phyloP scores from a whole-genome alignment of 2,888 invertebrate genomes.

The Drosophila mimetica region DNA sequence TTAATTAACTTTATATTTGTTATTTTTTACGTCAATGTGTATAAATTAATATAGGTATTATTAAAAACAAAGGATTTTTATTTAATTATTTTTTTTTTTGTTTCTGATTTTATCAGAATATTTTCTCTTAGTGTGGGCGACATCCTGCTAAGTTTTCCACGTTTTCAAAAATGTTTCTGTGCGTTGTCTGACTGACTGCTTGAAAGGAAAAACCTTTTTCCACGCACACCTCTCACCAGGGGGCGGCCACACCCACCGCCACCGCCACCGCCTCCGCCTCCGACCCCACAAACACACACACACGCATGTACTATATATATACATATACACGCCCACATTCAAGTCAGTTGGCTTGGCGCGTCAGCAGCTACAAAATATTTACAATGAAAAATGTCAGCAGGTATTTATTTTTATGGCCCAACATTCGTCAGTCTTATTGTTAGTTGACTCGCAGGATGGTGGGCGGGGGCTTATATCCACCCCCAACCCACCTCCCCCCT shows the following conservation, averaged over 20 bases:
- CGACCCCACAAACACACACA: slow-evolving; percentile 1
- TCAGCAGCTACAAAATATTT: slow-evolving; percentile 78
- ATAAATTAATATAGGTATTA: no score
- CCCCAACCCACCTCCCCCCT: not conserved
- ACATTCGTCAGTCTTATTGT: slow-evolving; percentile 80
- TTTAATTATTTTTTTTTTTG: no score
- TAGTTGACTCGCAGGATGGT: slow-evolving; percentile 48
- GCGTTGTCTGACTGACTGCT: slow-evolving; percentile 43
- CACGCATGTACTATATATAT: not conserved
- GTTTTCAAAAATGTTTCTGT: slow-evolving; percentile 36
- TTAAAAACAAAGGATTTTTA: no score
- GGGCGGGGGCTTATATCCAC: not conserved
- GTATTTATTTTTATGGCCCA: slow-evolving; percentile 78
- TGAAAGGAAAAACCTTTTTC: slow-evolving; percentile 58
- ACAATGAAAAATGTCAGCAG: slow-evolving; percentile 81
- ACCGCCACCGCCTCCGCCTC: not conserved
- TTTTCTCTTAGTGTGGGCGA: not conserved
- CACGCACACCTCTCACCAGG: slow-evolving; percentile 40
- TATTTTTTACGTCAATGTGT: no score
- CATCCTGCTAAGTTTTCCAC: slow-evolving; percentile 10
- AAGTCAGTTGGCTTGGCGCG: slow-evolving; percentile 63
- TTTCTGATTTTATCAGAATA: not conserved
- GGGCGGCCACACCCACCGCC: slow-evolving; percentile 58
- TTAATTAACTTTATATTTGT: no score
- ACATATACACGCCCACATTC: slow-evolving; percentile 41